Base-by-base conservation (phyloP, 2,888 invertebrate species). In the Coecobrya sp. region DNA sequence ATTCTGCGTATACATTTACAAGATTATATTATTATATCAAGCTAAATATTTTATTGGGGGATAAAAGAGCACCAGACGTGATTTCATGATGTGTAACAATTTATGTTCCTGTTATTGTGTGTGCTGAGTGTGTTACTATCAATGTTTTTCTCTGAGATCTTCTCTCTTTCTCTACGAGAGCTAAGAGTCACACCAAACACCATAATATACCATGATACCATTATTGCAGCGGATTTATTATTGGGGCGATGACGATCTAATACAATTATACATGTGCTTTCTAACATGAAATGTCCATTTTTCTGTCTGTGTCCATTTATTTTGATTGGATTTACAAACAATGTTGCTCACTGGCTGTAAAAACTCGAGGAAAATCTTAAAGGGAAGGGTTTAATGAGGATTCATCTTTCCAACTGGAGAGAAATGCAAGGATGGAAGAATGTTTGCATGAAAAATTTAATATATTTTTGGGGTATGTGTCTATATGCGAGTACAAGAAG, bases 11-110 rank as follows among this genome's bases (percentile, higher is more conserved):
- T 22, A 82, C 36, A 62, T 73, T 19, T 73, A 59, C 59, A 22
- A 36, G 25, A 68, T 65, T 68, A 49, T 55, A 52, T 70, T 84
- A 84, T 84, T 22, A 59, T 2, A 62, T 19, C 62, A 62, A 84
- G 59, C 81, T 82, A 81, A 89, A 84, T 84, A 89, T 84, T 89
- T 89, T 89, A 89, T 84, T 84, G 59, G 36, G 84, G 73, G 73
- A 84, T 89, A 89, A 68, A 59, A 42, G 84, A 82, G 70, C 81
- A 89, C 89, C 82, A 89, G 89, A 89, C 73, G 73, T 30, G 89
- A 89, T 89, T 89, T 89, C 55, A 89, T 89, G 89, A 89, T 84
- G 89, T 84, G 84, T 82, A 89, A 89, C 89, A 89, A 84, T 89
- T 89, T 89, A 89, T 89, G 89, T 89, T 89, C 82, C 68, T 52